Evolutionary conservation across 1,140 invertebrate genomes (phyloP), one percentile per base, ranked within the genome.

Genomic region (Aphelinus atriplicis): DNA sequence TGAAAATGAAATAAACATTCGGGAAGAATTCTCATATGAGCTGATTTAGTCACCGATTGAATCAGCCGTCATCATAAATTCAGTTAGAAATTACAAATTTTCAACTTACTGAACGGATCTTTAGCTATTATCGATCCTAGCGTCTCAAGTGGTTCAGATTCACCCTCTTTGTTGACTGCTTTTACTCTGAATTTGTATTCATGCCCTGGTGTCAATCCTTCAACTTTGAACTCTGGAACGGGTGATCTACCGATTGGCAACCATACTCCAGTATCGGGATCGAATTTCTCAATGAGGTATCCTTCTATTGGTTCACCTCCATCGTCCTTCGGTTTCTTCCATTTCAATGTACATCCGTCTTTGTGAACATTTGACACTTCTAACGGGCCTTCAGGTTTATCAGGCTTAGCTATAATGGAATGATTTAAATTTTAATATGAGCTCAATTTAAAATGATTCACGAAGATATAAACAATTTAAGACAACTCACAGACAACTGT

Each of bases 101-200:
- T 53, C 9, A 77, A 74, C 92, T 91, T 90, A 96, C 94, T 95
- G 90, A 96, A 99, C 73, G 97, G 97, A 94, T 99, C 97, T 88
- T 98, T 98, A 63, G 98, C 97, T 80, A 97, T 90, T 66, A 98
- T 98, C 42, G 96, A 92, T 70, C 94, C 93, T 78, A 95, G 91
- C 10, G 97, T 98, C 84, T 97, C 96, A 45, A 99, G 89, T n/a
- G 97, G 97, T 83, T 98, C 96, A 42, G 97, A 98, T 88, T 97
- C 96, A 56, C 98, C 97, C 89, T 99, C 96, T 80, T 96, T 96
- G 85, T 99, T 99, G 6, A 98, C 89, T 7, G 98, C 98, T 82
- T 97, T 97, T 1, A 99, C 97, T 73, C 98, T 91, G 92, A 99
- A 99, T 89, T 98, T 96, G 86, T 99, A 99, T 83, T 98, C 96